A percentile compares a stretch with the other conserved stretches of the same genome.
phyloP scores from a whole-genome alignment of 2,797 vertebrate genomes.

The Thaleichthys pacificus region DNA sequence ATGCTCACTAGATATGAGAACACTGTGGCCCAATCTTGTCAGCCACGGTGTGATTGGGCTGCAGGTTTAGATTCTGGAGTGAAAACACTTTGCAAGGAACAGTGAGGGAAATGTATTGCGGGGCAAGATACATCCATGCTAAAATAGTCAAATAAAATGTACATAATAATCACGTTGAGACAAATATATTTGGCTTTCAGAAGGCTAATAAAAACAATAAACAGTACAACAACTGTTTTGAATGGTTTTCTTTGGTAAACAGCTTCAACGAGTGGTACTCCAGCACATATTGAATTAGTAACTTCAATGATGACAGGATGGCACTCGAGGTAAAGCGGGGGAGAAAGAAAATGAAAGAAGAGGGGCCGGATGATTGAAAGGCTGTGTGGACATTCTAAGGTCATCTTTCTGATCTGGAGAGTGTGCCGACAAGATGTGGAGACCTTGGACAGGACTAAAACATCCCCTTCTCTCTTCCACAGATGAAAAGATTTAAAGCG shows the following conservation, averaged over 20 bases:
- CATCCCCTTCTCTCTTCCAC: constrained; percentile 32
- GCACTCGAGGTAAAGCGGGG: neutral
- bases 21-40: constrained; percentile 52
- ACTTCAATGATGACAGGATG: neutral
- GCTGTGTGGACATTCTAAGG: neutral
- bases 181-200: neutral
- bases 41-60: constrained; percentile 29
- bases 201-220: neutral
- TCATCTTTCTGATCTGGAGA: neutral
- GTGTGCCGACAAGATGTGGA: neutral
- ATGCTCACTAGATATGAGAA: constrained; percentile 71
- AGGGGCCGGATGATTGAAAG: neutral
- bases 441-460: constrained; percentile 43
- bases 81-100: constrained; percentile 63
- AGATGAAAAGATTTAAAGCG: constrained; percentile 24
- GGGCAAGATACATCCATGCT: no score
- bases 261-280: constrained; percentile 12
- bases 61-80: constrained; percentile 65
- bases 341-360: neutral
- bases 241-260: constrained; percentile 2
- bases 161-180: constrained; percentile 5
- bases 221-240: neutral
- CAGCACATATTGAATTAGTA: neutral
- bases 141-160: no score
- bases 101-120: no score